These are phyloP conservation scores for Holothuria leucospilota DNA, from an alignment of 53 echinoderm and acorn worm genomes.

Conservation along the genomic window DNA sequence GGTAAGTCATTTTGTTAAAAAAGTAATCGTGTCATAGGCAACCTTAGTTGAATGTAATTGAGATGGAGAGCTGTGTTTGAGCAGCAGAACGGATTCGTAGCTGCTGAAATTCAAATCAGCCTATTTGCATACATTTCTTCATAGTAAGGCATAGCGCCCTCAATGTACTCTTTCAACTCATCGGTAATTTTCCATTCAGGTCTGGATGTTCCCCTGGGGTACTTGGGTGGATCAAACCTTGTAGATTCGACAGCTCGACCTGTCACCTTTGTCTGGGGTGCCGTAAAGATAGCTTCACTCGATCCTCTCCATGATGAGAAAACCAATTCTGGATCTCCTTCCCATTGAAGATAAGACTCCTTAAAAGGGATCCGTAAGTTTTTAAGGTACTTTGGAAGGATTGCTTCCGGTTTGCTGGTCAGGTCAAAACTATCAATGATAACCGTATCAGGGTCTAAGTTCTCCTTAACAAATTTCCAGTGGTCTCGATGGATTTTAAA, in stretches of 20 bases:
- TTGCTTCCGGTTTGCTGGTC: constrained; percentile 1
- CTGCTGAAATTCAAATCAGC: background rate
- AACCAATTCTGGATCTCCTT: background rate
- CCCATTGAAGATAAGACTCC: constrained; percentile 27
- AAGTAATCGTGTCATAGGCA: too few relatives aligned
- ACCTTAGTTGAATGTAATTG: too few relatives aligned
- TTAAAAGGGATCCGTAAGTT: background rate
- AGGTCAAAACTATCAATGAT: constrained; percentile 14
- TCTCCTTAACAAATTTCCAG: background rate
- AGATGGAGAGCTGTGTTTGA: too few relatives aligned
- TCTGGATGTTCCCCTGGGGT: background rate
- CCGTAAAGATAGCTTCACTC: background rate
- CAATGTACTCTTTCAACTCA: background rate
- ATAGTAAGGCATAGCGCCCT: constrained; percentile 14
- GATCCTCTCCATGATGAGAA: background rate
- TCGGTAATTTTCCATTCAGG: background rate
- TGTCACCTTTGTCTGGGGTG: background rate
- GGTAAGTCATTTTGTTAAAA: too few relatives aligned
- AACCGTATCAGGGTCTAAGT: constrained; percentile 21
- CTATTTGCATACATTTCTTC: constrained; percentile 28
- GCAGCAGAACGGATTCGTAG: too few relatives aligned
- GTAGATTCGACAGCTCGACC: background rate
- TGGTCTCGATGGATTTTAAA: background rate
- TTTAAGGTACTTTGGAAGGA: constrained; percentile 22
- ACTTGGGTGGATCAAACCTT: background rate